Percentiles rank a stretch among this genome's conserved stretches.
Evolutionary conservation across 1,140 invertebrate species (phyloP).

Genomic region (Drosophila orosa): DNA sequence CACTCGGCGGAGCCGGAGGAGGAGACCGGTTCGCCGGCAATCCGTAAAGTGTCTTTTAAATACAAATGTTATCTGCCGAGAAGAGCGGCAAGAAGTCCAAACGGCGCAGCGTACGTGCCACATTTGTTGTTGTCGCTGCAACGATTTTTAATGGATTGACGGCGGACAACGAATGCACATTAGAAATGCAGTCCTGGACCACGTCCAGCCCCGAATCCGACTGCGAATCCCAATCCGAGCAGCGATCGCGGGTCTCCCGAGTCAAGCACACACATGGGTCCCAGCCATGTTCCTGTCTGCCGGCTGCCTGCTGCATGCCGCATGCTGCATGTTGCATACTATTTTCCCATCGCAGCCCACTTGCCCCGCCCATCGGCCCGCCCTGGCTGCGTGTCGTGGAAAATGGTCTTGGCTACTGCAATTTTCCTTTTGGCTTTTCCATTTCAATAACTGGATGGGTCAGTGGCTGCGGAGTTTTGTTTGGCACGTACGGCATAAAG

Average conservation of each 20-base stretch:
- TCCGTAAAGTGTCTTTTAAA: slow-evolving; percentile 79
- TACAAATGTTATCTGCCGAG: slow-evolving; percentile 72
- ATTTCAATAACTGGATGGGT: slow-evolving; percentile 72
- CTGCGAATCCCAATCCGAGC: not conserved
- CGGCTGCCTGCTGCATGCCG: not conserved
- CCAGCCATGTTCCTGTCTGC: slow-evolving; percentile 37
- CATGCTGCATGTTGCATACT: slow-evolving; percentile 5
- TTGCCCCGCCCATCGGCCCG: not conserved
- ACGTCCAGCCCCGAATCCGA: slow-evolving; percentile 13
- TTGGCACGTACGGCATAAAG: slow-evolving; percentile 68
- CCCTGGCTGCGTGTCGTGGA: slow-evolving; percentile 42
- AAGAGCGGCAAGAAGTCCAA: slow-evolving; percentile 16
- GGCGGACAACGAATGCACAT: slow-evolving; percentile 76
- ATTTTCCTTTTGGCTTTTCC: slow-evolving; percentile 55
- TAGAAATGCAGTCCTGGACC: slow-evolving; percentile 63
- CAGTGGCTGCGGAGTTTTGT: slow-evolving; percentile 46
- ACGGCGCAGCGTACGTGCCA: slow-evolving; percentile 54
- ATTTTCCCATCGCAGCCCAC: slow-evolving; percentile 1
- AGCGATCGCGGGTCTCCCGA: slow-evolving; percentile 34
- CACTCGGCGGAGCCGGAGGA: not conserved
- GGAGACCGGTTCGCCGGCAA: slow-evolving; percentile 39
- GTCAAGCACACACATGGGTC: slow-evolving; percentile 53
- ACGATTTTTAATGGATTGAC: slow-evolving; percentile 80
- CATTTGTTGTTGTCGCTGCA: slow-evolving; percentile 59
- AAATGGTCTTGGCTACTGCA: slow-evolving; percentile 68